These are phyloP conservation scores for Indri indri DNA, from an alignment of 2,113 vertebrate species.

Conservation along the genomic window DNA sequence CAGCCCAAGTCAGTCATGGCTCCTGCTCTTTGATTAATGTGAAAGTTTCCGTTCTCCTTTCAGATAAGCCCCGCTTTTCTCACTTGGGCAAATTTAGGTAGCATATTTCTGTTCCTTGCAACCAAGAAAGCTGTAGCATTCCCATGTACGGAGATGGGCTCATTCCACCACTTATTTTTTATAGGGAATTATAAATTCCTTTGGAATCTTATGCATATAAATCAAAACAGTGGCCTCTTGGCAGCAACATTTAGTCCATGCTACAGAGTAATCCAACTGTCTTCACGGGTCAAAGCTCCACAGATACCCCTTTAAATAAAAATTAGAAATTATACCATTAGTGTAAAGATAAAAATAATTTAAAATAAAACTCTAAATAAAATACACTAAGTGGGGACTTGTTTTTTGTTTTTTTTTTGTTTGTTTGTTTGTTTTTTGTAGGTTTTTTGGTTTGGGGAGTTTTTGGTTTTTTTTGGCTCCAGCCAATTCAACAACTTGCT, in stretches of 20 bases:
- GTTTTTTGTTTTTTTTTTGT: background rate
- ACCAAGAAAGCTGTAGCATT: background rate
- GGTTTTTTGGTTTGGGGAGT: background rate
- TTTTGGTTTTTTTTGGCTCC: background rate
- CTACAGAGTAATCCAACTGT: background rate
- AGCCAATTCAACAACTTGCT: background rate
- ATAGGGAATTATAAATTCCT: background rate
- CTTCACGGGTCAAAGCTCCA: background rate
- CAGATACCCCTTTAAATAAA: background rate
- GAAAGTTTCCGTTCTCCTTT: background rate
- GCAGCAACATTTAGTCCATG: background rate
- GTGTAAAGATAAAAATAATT: background rate
- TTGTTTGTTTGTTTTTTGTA: background rate
- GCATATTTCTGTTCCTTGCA: background rate
- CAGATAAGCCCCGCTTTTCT: background rate
- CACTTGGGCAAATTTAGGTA: background rate
- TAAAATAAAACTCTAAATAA: constrained; percentile 24
- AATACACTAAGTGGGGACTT: background rate
- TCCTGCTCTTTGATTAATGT: background rate
- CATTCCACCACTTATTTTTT: background rate
- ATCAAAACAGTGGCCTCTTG: background rate
- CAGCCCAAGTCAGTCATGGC: background rate
- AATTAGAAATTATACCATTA: background rate
- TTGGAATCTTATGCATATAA: background rate
- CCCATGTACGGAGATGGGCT: background rate